These are phyloP conservation scores for Apis dorsata DNA, from an alignment of 1,140 invertebrate species.

Conservation along the genomic window DNA sequence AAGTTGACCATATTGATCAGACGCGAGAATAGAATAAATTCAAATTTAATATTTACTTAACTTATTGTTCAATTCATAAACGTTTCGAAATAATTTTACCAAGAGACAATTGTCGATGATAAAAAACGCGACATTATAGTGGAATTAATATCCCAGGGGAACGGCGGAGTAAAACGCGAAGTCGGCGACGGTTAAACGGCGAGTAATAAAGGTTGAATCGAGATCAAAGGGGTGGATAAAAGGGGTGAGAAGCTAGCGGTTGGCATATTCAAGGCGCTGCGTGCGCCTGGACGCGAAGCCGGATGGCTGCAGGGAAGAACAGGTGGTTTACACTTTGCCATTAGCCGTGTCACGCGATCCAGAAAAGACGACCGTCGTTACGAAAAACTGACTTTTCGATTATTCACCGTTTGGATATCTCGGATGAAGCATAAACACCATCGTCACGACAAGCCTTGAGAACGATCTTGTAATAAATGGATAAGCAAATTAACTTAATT, in stretches of 20 bases:
- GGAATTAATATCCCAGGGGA: not conserved
- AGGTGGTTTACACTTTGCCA: slow-evolving; percentile 74
- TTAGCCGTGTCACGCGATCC: slow-evolving; percentile 70
- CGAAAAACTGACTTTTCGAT: slow-evolving; percentile 44
- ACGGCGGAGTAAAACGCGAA: slow-evolving; percentile 8
- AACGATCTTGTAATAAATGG: not conserved
- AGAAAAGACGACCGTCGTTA: slow-evolving; percentile 33
- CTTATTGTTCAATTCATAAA: not conserved
- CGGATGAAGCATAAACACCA: slow-evolving; percentile 4
- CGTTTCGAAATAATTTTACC: not conserved
- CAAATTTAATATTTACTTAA: not conserved
- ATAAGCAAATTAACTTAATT: not conserved
- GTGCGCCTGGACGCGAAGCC: slow-evolving; percentile 49
- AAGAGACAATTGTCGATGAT: not conserved
- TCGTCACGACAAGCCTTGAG: slow-evolving; percentile 13
- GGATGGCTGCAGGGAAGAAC: slow-evolving; percentile 62
- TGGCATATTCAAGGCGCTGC: slow-evolving; percentile 45
- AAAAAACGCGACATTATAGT: not conserved
- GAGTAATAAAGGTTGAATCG: slow-evolving; percentile 13
- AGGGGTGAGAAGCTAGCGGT: slow-evolving; percentile 50
- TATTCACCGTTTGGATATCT: slow-evolving; percentile 40
- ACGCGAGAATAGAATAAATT: not conserved
- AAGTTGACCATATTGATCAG: not conserved
- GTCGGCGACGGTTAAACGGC: slow-evolving; percentile 17
- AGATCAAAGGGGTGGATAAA: not conserved